Base-by-base conservation (phyloP, 2,113 vertebrate genomes). In the Psephotus haematonotus region DNA sequence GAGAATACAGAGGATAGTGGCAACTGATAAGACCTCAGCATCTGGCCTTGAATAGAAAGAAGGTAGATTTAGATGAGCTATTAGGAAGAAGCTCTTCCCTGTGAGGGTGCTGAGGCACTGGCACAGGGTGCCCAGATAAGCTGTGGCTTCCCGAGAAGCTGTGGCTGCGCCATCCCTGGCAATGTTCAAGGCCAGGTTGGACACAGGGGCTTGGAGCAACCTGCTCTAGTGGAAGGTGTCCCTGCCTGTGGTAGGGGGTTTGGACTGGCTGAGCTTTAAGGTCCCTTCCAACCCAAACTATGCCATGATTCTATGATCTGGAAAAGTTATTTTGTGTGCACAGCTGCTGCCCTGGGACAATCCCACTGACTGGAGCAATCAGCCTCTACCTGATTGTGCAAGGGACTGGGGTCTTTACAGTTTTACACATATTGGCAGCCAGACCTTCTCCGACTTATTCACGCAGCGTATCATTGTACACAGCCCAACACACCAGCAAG, bases 381-480 rank as follows among this genome's bases (percentile, higher is more conserved):
- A 76, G 80, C 11, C 28, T 46, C 24, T 59, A 49, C 37, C 13
- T 23, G 55, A 29, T 8, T 28, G 3, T 15, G 47, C 35, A 50
- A 11, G 2, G 5, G 35, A 17, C 5, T 7, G 22, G 13, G 47
- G 27, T 31, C 44, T 59, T 64, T 0, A 14, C 9, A 29, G n/a
- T 50, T 86, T 72, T 50, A 60, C 9, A 72, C 11, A 31, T 49
- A 31, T 2, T 27, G 35, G 25, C 41, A 85, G 24, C 14, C 28
- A 50, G 57, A 44, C 9, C 22, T 82, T 4, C 39, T 77, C 64
- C 23, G 23, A 50, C 13, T 27, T n/a, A 20, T 47, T 46, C 59
- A 43, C 35, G 35, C 49, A 81, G 9, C 0, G 0, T 25, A 47
- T 13, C 63, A 8, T 5, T 23, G 20, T 5, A 4, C 17, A 7